Evolutionary conservation across 2,888 invertebrate species (phyloP), one percentile per base, ranked within the genome.

Genomic region (Mystacides longicornis): DNA sequence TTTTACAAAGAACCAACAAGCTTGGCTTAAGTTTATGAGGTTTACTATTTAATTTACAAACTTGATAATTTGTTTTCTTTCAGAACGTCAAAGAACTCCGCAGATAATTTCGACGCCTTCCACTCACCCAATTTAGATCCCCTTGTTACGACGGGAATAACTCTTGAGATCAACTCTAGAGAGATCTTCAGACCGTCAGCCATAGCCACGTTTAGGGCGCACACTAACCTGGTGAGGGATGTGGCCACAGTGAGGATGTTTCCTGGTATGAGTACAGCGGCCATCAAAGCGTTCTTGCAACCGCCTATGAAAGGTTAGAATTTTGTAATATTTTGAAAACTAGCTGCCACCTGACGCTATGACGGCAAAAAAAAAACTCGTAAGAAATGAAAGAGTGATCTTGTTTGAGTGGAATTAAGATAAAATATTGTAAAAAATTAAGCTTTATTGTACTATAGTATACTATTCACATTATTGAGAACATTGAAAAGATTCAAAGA

Each of bases 241-340:
- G 95, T 97, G 2, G 91, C 90, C 0, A 70, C 96, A 20, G 69
- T 97, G 45, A 80, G 93, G 14, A 81, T 97, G 64, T 97, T 95
- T 67, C 97, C 97, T 0, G 92, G 93, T 61, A 93, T 98, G 65
- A 89, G 91, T 9, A 75, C 81, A 1, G 82, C 86, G 42, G 87
- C 92, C 20, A 79, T 90, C 1, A 77, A 71, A 61, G 83, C 87
- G 0, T 86, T 87, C 65, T 71, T 87, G 33, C 81, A 86, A 62
- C 84, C 90, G 1, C 89, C 93, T 14, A 87, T 87, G 57, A 74
- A 77, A 64, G 82, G 77, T 76, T 66, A 59, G n/a, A n/a, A n/a
- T n/a, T n/a, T n/a, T n/a, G n/a, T n/a, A n/a, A n/a, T n/a, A n/a
- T n/a, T n/a, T n/a, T n/a, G n/a, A n/a, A n/a, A n/a, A n/a, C n/a